These are phyloP conservation scores for Antechinus stuartii DNA, from an alignment of 2,113 vertebrate genomes.

Conservation along the genomic window DNA sequence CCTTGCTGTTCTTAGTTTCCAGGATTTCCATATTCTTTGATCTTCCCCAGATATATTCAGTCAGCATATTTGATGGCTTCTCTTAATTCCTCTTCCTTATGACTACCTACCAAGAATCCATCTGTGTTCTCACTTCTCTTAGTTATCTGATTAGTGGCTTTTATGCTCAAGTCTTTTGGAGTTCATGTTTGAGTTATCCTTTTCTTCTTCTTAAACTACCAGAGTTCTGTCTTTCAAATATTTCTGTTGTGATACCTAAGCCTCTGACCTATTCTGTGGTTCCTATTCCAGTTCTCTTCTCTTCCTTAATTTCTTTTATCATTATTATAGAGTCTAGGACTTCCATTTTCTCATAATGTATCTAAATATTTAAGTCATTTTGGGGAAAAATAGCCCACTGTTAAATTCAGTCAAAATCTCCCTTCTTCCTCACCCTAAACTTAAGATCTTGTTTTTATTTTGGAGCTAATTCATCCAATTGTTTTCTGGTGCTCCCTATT, in stretches of 20 bases:
- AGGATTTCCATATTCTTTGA: neutral
- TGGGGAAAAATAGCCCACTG: neutral
- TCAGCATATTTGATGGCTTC: neutral
- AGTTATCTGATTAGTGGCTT: neutral
- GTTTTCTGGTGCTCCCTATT: conserved; percentile 3
- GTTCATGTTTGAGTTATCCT: neutral
- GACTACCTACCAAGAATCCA: neutral
- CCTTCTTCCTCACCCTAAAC: neutral
- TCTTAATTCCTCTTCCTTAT: neutral
- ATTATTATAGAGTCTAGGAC: neutral
- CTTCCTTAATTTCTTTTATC: neutral
- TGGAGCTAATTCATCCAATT: conserved; percentile 36
- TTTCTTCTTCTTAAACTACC: neutral
- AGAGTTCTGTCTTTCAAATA: neutral
- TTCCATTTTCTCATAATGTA: conserved; percentile 3
- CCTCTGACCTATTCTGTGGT: neutral
- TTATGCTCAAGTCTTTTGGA: neutral
- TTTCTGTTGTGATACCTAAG: neutral
- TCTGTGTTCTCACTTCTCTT: neutral
- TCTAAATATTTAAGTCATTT: neutral
- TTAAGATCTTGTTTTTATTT: conserved; percentile 2
- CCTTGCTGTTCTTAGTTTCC: neutral
- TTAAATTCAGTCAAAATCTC: neutral
- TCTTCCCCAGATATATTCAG: neutral
- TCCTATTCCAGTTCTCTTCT: neutral